phyloP scores from a whole-genome alignment of 2,888 invertebrate genomes.

The Thecophora atra region DNA sequence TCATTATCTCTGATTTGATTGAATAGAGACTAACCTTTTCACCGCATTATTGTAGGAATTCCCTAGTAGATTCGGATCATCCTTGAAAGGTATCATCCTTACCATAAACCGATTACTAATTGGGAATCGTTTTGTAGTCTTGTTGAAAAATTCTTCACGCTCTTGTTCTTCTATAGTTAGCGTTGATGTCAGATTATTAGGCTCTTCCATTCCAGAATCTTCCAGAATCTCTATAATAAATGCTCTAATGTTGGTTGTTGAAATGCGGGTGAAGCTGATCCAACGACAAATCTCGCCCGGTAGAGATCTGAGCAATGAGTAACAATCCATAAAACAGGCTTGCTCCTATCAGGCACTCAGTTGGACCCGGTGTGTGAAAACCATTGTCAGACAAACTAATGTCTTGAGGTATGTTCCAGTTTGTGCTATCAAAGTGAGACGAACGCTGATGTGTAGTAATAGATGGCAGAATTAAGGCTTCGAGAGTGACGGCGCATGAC shows the following conservation, averaged over 20 bases:
- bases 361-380: constrained; percentile 23
- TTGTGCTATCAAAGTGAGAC: neutral
- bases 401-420: constrained; percentile 27
- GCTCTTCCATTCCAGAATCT: constrained; percentile 33
- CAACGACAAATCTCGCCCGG: too few relatives aligned
- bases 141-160: constrained; percentile 3
- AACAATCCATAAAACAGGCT: constrained; percentile 44
- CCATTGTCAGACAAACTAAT: constrained; percentile 28
- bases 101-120: neutral
- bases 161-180: neutral
- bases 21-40: constrained; percentile 3
- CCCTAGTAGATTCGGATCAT: neutral
- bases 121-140: neutral
- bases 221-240: constrained; percentile 23
- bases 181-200: constrained; percentile 14
- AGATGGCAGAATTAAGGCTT: constrained; percentile 42
- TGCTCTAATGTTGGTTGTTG: neutral
- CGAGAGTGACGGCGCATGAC: constrained; percentile 34
- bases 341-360: neutral
- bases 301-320: constrained; percentile 43
- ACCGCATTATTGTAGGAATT: neutral
- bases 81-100: neutral
- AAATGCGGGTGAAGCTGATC: constrained; percentile 12
- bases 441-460: constrained; percentile 11
- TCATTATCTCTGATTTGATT: neutral